Evolutionary conservation across 2,888 invertebrate species (phyloP), one percentile per base, ranked within the genome.

Genomic region (Calameuta pallipes): DNA sequence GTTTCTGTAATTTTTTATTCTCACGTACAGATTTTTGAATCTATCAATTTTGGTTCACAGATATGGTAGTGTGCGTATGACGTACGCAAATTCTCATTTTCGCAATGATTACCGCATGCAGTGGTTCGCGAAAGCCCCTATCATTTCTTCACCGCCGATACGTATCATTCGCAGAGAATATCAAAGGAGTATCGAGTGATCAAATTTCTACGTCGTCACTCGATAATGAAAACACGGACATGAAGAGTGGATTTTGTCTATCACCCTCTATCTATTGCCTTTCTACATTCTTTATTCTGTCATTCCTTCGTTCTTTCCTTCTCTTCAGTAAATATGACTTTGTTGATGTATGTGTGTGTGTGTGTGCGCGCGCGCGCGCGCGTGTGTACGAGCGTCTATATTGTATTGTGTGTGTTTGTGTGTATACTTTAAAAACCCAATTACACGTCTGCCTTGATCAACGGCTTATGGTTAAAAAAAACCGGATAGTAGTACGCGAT

Each of bases 1-100:
- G 30, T 81, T 82, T 84, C 81, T 83, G 81, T 79, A 79, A 82
- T 33, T 11, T 11, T 82, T 81, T 79, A 41, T 41, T 82, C 80
- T 80, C 78, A 83, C 77, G 82, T 85, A 85, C 83, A 86, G 82
- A 85, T 78, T 81, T 70, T 79, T 79, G 83, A 82, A 86, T 84
- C 83, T 77, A 82, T 82, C 83, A 82, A 82, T 83, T 83, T 78
- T 84, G 82, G 82, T 82, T 82, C 82, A 82, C 75, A 82, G 84
- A 83, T 84, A 85, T 84, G 85, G 86, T 85, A 85, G 83, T 81
- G 81, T 85, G 85, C 85, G 86, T 86, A 85, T 74, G 83, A 82
- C 78, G 84, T 84, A 85, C 86, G 85, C 85, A 85, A 79, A 78
- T 85, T 82, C 84, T 84, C 78, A 81, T 85, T 41, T 41, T 41